Percentiles rank a stretch among this genome's conserved stretches.
phyloP scores from a whole-genome alignment of 2,888 invertebrate genomes.

The Trichopria drosophilae region DNA sequence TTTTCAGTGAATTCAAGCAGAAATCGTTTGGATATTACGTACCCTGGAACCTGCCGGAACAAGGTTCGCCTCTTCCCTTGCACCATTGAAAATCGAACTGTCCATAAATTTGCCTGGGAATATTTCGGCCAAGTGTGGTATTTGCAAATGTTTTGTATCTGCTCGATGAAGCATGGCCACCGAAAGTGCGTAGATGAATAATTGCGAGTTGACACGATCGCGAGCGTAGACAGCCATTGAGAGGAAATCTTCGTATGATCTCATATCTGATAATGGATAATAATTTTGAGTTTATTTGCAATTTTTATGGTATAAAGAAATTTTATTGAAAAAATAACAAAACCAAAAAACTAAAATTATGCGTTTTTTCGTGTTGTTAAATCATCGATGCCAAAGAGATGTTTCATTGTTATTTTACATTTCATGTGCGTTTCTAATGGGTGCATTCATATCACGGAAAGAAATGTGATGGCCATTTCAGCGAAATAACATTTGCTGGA shows the following conservation, averaged over 20 bases:
- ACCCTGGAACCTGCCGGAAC: conserved; percentile 68
- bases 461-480: too few species aligned
- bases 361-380: too few species aligned
- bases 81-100: conserved; percentile 69
- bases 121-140: conserved; percentile 75
- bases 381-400: too few species aligned
- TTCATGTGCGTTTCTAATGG: too few species aligned
- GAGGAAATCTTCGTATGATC: conserved; percentile 71
- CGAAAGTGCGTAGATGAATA: conserved; percentile 78
- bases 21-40: conserved; percentile 43
- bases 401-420: too few species aligned
- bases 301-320: too few species aligned
- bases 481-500: too few species aligned
- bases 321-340: too few species aligned
- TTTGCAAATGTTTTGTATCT: conserved; percentile 70
- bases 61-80: conserved; percentile 70
- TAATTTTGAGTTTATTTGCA: too few species aligned
- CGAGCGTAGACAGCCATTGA: conserved; percentile 72
- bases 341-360: too few species aligned
- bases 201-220: conserved; percentile 74
- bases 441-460: too few species aligned
- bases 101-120: conserved; percentile 85
- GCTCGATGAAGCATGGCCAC: conserved; percentile 76
- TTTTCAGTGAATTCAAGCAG: too few species aligned
- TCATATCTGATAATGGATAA: conserved; percentile 70